Evolutionary conservation across 2,113 vertebrate genomes (phyloP).

Genomic region (Glaucidium brasilianum): DNA sequence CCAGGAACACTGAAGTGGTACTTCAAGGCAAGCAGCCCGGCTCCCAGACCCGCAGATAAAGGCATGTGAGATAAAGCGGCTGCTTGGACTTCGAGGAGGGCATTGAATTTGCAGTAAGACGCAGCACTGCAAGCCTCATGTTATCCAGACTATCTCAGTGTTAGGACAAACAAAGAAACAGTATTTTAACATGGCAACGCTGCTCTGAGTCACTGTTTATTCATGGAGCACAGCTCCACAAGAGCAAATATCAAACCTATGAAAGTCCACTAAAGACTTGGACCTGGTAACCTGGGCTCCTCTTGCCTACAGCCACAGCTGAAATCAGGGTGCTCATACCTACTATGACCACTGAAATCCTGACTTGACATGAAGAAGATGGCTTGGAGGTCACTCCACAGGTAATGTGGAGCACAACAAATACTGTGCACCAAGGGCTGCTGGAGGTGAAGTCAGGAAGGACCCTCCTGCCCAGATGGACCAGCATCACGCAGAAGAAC

Average conservation of each 20-base stretch:
- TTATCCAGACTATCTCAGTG: background rate
- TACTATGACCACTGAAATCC: background rate
- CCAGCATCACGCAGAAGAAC: background rate
- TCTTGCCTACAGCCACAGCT: background rate
- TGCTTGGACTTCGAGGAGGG: background rate
- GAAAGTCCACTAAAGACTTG: background rate
- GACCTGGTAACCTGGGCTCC: background rate
- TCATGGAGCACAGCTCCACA: background rate
- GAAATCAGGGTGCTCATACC: background rate
- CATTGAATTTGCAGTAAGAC: background rate
- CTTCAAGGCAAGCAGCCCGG: background rate
- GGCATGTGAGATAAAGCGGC: background rate
- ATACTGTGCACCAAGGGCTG: background rate
- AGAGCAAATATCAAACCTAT: background rate
- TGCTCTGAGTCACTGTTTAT: background rate
- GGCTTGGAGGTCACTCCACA: background rate
- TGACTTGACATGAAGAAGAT: background rate
- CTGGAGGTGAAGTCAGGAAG: background rate
- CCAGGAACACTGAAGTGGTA: background rate
- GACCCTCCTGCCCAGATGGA: background rate
- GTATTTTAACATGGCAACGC: background rate
- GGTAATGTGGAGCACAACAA: background rate
- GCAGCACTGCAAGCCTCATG: accelerated
- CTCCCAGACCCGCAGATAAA: background rate
- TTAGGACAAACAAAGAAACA: background rate